These are phyloP conservation scores for Euplagia quadripunctaria DNA, from an alignment of 2,888 invertebrate species.

Conservation along the genomic window DNA sequence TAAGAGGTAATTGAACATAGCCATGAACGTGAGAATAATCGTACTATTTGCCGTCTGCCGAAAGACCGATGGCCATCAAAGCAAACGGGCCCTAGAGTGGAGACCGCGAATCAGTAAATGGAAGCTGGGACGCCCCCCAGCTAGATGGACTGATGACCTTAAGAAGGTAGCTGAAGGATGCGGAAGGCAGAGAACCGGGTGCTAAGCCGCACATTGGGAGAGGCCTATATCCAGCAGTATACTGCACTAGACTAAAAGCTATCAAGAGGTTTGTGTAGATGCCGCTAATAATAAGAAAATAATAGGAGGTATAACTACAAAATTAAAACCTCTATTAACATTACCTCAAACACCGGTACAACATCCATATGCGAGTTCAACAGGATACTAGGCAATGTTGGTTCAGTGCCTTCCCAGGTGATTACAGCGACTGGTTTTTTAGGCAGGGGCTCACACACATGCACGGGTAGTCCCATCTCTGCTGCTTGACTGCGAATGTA, in stretches of 20 bases:
- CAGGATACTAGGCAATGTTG: constrained; percentile 90
- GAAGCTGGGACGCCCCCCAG: not conserved
- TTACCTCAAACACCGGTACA: constrained; percentile 96
- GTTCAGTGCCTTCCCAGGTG: constrained; percentile 93
- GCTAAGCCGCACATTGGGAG: too few species aligned
- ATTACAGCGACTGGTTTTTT: constrained; percentile 94
- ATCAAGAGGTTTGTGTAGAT: not conserved
- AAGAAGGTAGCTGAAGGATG: too few species aligned
- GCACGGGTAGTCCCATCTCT: constrained; percentile 89
- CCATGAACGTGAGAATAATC: not conserved
- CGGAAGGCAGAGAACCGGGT: too few species aligned
- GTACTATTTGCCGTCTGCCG: not conserved
- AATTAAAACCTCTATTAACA: not conserved
- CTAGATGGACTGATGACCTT: not conserved
- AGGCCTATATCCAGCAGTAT: too few species aligned
- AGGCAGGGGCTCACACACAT: constrained; percentile 87
- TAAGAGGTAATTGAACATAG: not conserved
- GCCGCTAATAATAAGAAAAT: not conserved
- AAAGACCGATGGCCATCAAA: not conserved
- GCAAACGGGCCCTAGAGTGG: not conserved
- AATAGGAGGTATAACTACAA: not conserved
- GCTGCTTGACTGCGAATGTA: constrained; percentile 92
- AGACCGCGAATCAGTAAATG: not conserved
- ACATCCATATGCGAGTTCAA: constrained; percentile 99
- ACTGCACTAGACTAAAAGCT: not conserved